Percentiles rank a stretch among this genome's conserved stretches.
Conservation (phyloP, 2,888 invertebrate species). For the Andrena trimmerana region DNA sequence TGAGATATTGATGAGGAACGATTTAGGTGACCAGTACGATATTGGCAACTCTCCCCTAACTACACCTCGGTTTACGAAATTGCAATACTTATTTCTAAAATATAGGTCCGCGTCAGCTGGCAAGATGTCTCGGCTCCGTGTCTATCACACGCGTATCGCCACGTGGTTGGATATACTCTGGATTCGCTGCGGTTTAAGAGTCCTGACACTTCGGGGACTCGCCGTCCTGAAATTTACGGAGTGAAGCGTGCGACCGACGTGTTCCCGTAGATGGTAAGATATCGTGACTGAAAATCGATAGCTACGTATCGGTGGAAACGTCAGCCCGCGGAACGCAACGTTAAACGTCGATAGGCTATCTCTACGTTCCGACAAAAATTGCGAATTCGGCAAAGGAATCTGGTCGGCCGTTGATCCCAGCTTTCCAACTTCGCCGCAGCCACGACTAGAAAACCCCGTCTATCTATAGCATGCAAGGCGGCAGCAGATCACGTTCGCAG, state of each 20-base stretch:
- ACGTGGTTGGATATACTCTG: conserved; percentile 22
- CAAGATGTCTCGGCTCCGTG: not conserved
- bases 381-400: conserved; percentile 42
- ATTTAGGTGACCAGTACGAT: too few species aligned
- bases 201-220: conserved; percentile 62
- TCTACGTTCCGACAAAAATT: conserved; percentile 43
- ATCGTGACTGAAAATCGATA: conserved; percentile 66
- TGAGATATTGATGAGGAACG: too few species aligned
- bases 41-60: too few species aligned
- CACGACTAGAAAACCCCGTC: too few species aligned
- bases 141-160: conserved; percentile 32
- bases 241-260: conserved; percentile 60
- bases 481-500: too few species aligned
- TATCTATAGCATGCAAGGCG: too few species aligned
- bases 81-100: too few species aligned
- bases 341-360: conserved; percentile 69
- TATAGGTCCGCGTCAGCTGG: not conserved
- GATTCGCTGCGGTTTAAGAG: conserved; percentile 62
- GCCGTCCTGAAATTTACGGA: conserved; percentile 58
- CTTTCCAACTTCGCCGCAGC: not conserved
- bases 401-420: not conserved
- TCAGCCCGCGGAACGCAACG: conserved; percentile 66
- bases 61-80: too few species aligned
- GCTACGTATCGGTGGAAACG: conserved; percentile 63
- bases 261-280: conserved; percentile 59